A percentile compares a stretch with the other conserved stretches of the same genome.
These are phyloP conservation scores for Pristionchus mayeri DNA, from an alignment of 2,888 invertebrate genomes.

Conservation along the genomic window DNA sequence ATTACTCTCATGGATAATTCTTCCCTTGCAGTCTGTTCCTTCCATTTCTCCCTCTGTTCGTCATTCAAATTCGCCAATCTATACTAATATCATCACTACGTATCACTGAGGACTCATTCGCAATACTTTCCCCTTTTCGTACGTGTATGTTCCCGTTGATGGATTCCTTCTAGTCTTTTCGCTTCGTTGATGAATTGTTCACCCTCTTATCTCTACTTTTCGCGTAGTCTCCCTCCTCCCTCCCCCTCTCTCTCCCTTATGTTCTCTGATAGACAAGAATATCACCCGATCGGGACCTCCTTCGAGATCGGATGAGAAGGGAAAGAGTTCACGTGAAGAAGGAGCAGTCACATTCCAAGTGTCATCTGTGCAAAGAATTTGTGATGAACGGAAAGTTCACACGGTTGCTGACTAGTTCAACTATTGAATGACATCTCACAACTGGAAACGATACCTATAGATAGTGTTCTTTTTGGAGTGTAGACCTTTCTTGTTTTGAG, in stretches of 20 bases:
- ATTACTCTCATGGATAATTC: background rate
- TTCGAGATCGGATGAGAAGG: background rate
- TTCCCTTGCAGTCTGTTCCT: background rate
- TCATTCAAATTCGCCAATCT: constrained; percentile 8
- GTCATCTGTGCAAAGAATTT: too few relatives aligned
- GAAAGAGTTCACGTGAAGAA: background rate
- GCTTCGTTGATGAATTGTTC: constrained; percentile 2
- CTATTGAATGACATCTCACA: too few relatives aligned
- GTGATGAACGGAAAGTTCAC: too few relatives aligned
- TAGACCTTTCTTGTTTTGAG: constrained; percentile 9
- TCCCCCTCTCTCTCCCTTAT: too few relatives aligned
- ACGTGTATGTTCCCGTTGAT: background rate
- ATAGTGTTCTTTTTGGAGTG: background rate
- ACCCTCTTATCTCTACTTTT: constrained; percentile 7
- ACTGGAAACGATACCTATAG: too few relatives aligned
- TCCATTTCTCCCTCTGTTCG: constrained; percentile 17
- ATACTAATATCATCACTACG: constrained; percentile 1
- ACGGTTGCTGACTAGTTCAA: too few relatives aligned
- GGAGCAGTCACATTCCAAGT: too few relatives aligned
- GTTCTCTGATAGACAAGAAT: background rate
- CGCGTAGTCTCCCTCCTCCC: too few relatives aligned
- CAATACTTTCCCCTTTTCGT: background rate
- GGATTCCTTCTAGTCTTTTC: background rate
- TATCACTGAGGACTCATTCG: constrained; percentile 15
- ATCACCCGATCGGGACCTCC: constrained; percentile 8